Evolutionary conservation across 2,113 vertebrate species (phyloP).

Genomic region (Atherinomorus stipes): DNA sequence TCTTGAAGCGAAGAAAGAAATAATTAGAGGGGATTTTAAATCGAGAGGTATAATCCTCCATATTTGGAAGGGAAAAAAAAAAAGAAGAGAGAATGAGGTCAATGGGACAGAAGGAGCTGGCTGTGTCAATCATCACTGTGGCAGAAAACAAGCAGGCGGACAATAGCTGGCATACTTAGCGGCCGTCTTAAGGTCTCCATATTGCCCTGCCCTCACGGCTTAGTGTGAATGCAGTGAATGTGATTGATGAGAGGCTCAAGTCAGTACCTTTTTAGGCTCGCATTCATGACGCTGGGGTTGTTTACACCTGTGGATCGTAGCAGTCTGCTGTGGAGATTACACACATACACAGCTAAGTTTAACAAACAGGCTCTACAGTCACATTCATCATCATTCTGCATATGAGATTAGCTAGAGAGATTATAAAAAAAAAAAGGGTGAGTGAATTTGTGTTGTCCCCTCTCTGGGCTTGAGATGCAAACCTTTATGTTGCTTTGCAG

Average conservation of each 20-base stretch:
- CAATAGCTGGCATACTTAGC: conserved; percentile 80
- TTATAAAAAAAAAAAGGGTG: conserved; percentile 2
- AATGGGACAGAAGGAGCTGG: conserved; percentile 75
- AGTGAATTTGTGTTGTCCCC: conserved; percentile 43
- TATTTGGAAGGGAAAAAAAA: conserved; percentile 29
- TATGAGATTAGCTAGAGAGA: conserved; percentile 34
- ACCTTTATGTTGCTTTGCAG: conserved; percentile 21
- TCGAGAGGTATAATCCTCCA: conserved; percentile 52
- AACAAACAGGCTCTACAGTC: conserved; percentile 26
- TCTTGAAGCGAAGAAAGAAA: conserved; percentile 51
- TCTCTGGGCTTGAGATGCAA: conserved; percentile 28
- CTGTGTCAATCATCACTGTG: conserved; percentile 78
- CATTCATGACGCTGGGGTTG: conserved; percentile 32
- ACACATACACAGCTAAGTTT: conserved; percentile 18
- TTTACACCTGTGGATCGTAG: conserved; percentile 58
- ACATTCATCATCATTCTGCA: conserved; percentile 29
- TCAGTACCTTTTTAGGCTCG: conserved; percentile 34
- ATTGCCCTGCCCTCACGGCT: conserved; percentile 53
- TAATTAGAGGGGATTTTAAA: conserved; percentile 58
- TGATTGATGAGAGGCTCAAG: conserved; percentile 54
- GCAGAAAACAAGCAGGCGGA: conserved; percentile 75
- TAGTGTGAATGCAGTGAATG: conserved; percentile 36
- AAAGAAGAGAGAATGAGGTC: conserved; percentile 67
- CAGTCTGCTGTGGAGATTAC: conserved; percentile 18
- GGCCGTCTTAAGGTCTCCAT: conserved; percentile 68